Evolutionary conservation across 1,140 invertebrate genomes (phyloP).

Genomic region (Halesus radiatus): DNA sequence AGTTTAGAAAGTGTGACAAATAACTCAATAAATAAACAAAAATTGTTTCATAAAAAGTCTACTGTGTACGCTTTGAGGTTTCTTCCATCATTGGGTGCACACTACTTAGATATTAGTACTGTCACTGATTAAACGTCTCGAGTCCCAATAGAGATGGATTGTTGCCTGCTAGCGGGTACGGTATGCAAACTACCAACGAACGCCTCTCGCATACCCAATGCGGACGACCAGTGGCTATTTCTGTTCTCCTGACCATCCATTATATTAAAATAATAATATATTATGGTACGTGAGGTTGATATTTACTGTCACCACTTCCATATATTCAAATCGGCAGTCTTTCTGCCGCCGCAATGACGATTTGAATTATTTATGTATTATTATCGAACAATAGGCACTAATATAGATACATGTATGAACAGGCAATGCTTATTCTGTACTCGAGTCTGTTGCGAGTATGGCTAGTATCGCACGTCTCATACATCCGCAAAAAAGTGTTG

Average conservation of each 20-base stretch:
- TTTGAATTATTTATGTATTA: neutral
- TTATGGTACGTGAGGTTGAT: slow-evolving; percentile 1
- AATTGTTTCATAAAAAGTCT: too few species aligned
- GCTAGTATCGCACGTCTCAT: neutral
- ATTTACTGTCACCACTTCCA: neutral
- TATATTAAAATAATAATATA: too few species aligned
- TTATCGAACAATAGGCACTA: neutral
- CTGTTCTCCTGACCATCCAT: neutral
- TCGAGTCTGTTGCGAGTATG: too few species aligned
- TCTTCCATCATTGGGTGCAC: neutral
- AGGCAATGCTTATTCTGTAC: neutral
- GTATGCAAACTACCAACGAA: slow-evolving; percentile 21
- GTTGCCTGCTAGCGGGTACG: neutral
- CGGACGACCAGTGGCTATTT: neutral
- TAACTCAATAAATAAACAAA: too few species aligned
- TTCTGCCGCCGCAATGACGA: neutral
- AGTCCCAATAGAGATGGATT: slow-evolving; percentile 8
- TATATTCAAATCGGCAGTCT: slow-evolving; percentile 26
- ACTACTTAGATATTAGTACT: neutral
- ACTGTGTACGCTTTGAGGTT: neutral
- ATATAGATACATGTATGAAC: neutral
- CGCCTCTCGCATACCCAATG: slow-evolving; percentile 8
- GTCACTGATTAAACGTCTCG: neutral
- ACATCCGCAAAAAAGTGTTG: neutral
- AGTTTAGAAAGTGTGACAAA: too few species aligned